These are phyloP conservation scores for Labroides dimidiatus DNA, from an alignment of 2,797 vertebrate genomes.

Conservation along the genomic window DNA sequence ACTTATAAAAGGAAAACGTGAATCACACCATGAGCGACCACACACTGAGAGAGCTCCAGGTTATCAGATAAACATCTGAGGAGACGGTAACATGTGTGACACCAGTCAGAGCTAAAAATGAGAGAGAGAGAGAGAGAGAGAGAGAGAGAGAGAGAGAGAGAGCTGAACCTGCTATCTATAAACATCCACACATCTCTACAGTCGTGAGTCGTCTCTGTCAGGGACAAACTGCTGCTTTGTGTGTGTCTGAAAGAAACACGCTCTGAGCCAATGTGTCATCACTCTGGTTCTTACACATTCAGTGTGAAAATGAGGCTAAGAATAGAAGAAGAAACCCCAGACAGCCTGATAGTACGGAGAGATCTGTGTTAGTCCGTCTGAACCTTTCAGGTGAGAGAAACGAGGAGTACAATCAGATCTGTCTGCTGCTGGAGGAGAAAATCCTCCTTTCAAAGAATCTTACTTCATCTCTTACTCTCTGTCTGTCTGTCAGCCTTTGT, in stretches of 20 bases:
- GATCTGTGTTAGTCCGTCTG: conserved; percentile 5
- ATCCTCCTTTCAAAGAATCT: background rate
- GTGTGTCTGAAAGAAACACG: conserved; percentile 30
- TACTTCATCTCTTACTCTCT: no score
- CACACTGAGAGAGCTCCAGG: no score
- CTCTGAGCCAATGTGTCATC: conserved; percentile 49
- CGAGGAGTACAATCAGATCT: conserved; percentile 8
- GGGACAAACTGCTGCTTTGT: conserved; percentile 30
- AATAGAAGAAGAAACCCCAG: conserved; percentile 4
- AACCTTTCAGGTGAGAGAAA: conserved; percentile 1
- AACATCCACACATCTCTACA: no score
- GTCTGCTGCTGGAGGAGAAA: conserved; percentile 2
- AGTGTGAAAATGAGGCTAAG: conserved; percentile 11
- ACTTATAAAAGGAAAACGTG: no score
- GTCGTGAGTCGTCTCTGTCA: no score
- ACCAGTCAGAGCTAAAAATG: no score
- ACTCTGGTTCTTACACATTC: conserved; percentile 27
- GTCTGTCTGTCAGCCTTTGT: conserved; percentile 5
- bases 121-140: no score
- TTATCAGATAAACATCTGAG: no score
- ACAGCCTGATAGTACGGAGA: conserved; percentile 6
- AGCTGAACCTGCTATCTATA: no score
- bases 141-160: no score
- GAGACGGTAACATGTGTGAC: no score
- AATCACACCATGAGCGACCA: no score